phyloP scores from a whole-genome alignment of 2,113 vertebrate species.

The Patagioenas fasciata region DNA sequence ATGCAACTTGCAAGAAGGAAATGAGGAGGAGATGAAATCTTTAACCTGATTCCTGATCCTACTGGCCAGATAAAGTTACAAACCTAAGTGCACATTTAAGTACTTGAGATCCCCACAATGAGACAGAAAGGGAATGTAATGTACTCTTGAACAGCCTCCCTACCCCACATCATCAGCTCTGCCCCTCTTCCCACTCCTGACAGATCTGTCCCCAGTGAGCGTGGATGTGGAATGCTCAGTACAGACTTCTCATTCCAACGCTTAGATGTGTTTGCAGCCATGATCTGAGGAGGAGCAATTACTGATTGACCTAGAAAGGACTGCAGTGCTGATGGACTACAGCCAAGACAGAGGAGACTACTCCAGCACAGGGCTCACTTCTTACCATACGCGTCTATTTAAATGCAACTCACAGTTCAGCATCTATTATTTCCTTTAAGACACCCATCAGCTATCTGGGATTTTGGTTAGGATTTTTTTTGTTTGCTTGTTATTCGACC shows the following conservation, averaged over 20 bases:
- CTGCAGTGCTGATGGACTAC: neutral
- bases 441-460: neutral
- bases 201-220: fast-evolving
- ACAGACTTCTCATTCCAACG: neutral
- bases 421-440: neutral
- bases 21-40: neutral
- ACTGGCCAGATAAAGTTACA: neutral
- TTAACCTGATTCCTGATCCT: slow-evolving; percentile 22
- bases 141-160: neutral
- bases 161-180: neutral
- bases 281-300: neutral
- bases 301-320: neutral
- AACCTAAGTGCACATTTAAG: neutral
- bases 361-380: neutral
- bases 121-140: neutral
- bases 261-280: neutral
- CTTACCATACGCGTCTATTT: neutral
- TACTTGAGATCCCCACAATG: neutral
- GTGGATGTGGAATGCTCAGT: neutral
- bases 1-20: neutral
- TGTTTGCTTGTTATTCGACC: neutral
- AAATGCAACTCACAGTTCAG: neutral
- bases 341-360: neutral
- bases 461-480: neutral
- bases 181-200: neutral